Conservation (phyloP, 2,888 invertebrate species). For the Gryllus longicercus region DNA sequence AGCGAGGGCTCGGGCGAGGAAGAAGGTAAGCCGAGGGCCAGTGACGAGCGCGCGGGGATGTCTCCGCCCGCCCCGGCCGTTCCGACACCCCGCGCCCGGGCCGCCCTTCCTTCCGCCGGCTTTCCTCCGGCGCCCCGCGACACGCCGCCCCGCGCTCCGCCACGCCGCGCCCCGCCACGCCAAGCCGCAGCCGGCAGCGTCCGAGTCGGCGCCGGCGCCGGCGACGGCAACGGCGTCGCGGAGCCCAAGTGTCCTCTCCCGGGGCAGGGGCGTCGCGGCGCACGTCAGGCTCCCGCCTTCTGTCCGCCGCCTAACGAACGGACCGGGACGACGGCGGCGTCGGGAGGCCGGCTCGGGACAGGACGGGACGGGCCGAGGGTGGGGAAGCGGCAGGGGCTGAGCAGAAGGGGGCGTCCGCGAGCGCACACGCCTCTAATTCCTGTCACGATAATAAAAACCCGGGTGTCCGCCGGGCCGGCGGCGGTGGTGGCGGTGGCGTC, state of each 20-base stretch:
- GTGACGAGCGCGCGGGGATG: no score
- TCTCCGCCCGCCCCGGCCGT: no score
- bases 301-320: background rate
- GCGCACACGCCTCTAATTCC: constrained; percentile 11
- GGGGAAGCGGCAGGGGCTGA: no score
- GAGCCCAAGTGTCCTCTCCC: background rate
- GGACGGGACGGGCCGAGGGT: background rate
- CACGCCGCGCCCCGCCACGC: background rate
- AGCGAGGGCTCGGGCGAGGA: no score
- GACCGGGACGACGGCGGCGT: background rate
- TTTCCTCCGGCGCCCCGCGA: background rate
- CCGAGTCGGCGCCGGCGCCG: background rate
- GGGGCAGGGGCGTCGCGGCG: background rate
- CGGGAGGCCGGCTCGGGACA: background rate
- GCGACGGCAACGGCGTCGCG: background rate
- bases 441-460: constrained; percentile 2
- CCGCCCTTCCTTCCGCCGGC: no score
- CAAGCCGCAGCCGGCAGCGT: background rate
- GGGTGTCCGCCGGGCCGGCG: background rate
- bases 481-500: background rate
- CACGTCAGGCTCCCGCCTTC: background rate
- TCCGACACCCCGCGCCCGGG: no score
- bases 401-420: background rate
- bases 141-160: background rate
- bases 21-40: no score